A percentile compares a stretch with the other conserved stretches of the same genome.
phyloP scores from a whole-genome alignment of 2,797 vertebrate genomes.

The Characodon lateralis region DNA sequence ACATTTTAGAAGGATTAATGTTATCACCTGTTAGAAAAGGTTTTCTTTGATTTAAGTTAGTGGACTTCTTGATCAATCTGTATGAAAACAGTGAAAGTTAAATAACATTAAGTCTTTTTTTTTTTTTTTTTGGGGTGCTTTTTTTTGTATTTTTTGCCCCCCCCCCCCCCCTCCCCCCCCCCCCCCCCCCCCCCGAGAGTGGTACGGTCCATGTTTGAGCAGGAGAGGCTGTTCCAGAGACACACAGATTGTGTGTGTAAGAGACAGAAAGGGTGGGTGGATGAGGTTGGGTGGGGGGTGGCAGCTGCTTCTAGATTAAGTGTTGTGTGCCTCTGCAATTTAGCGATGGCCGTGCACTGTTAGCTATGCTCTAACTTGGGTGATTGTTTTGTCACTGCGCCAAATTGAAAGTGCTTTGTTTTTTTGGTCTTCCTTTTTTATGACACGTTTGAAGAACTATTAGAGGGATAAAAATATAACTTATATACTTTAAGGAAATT shows the following conservation, averaged over 20 bases:
- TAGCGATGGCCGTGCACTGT: constrained; percentile 53
- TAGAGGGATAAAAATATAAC: background rate
- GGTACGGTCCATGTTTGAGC: constrained; percentile 62
- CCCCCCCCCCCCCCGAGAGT: constrained; percentile 31
- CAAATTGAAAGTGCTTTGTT: constrained; percentile 15
- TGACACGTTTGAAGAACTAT: background rate
- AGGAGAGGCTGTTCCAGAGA: constrained; percentile 50
- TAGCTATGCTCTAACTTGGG: constrained; percentile 58
- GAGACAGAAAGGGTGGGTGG: constrained; percentile 12
- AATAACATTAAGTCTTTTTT: too few relatives aligned
- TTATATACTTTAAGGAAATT: background rate
- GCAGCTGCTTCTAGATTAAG: constrained; percentile 45
- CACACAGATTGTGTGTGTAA: constrained; percentile 1
- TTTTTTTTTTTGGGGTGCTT: too few relatives aligned
- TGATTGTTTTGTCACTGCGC: constrained; percentile 25
- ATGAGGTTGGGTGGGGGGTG: constrained; percentile 39
- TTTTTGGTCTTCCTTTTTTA: background rate
- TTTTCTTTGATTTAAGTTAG: background rate
- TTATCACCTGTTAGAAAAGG: too few relatives aligned
- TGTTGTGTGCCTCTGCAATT: constrained; percentile 57
- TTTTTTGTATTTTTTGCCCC: constrained; percentile 31
- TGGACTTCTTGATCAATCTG: background rate
- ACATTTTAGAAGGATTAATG: background rate
- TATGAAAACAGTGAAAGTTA: background rate
- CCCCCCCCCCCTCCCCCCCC: constrained; percentile 33